Conservation (phyloP, 2,113 vertebrate genomes). For the Ammodytes dubius region DNA sequence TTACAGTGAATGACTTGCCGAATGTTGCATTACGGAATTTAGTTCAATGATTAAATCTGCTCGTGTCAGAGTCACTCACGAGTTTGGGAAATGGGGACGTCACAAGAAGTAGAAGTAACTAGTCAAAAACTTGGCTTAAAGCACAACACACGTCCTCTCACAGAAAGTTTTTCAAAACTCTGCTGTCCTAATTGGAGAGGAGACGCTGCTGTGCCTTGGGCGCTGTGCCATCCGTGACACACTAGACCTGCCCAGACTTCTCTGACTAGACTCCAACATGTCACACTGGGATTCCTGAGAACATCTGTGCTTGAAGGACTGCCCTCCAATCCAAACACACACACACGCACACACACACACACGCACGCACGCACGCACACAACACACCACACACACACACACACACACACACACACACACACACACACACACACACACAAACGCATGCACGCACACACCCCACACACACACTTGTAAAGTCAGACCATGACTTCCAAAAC, state of each 20-base stretch:
- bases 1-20: not conserved
- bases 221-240: conserved; percentile 35
- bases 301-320: conserved; percentile 43
- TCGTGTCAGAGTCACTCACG: not conserved
- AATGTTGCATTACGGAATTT: not conserved
- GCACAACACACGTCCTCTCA: conserved; percentile 1
- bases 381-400: not conserved
- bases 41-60: not conserved
- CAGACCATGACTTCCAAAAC: conserved; percentile 3
- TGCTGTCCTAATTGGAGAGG: conserved; percentile 66
- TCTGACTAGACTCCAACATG: conserved; percentile 43
- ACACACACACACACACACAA: too few species aligned
- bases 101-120: too few species aligned
- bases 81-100: not conserved
- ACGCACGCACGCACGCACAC: not conserved
- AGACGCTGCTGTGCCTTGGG: conserved; percentile 50
- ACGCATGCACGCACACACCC: too few species aligned
- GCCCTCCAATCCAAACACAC: conserved; percentile 23
- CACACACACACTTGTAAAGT: not conserved
- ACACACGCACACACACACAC: not conserved
- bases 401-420: not conserved
- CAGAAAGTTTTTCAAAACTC: conserved; percentile 24
- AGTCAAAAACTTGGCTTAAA: conserved; percentile 1
- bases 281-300: conserved; percentile 45
- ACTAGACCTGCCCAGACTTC: conserved; percentile 20